Conservation (phyloP, 2,888 invertebrate species). For the Cylloceria caligata region DNA sequence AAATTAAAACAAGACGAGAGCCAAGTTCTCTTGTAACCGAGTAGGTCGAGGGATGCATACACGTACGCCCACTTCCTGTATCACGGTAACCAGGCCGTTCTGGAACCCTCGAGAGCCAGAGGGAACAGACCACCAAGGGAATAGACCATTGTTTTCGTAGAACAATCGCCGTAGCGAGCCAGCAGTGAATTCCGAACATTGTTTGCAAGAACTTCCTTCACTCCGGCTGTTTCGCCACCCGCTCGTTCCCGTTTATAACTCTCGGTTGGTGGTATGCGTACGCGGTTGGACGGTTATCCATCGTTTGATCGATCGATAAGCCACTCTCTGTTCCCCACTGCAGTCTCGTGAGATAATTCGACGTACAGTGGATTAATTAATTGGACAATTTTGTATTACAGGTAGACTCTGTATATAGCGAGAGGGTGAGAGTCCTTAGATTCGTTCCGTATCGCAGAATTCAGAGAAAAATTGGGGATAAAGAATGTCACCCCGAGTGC, state of each 20-base stretch:
- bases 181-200: constrained; percentile 62
- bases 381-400: constrained; percentile 30
- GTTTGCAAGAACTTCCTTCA: constrained; percentile 62
- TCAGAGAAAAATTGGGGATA: constrained; percentile 13
- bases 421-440: background rate
- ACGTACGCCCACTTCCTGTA: constrained; percentile 52
- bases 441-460: background rate
- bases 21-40: constrained; percentile 4
- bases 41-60: constrained; percentile 31
- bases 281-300: constrained; percentile 40
- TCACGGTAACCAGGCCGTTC: constrained; percentile 25
- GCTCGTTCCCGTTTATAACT: constrained; percentile 46
- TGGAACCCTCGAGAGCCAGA: background rate
- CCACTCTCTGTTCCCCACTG: constrained; percentile 24
- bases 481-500: constrained; percentile 68
- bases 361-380: constrained; percentile 50
- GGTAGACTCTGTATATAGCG: constrained; percentile 1
- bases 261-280: constrained; percentile 3
- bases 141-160: constrained; percentile 59
- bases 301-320: constrained; percentile 54
- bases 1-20: constrained; percentile 52
- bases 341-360: constrained; percentile 46
- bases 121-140: constrained; percentile 27
- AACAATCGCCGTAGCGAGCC: constrained; percentile 55
- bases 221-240: constrained; percentile 22